Evolutionary conservation across 2,888 invertebrate species (phyloP), one percentile per base, ranked within the genome.

Genomic region (Gymnoscelis rufifasciata): DNA sequence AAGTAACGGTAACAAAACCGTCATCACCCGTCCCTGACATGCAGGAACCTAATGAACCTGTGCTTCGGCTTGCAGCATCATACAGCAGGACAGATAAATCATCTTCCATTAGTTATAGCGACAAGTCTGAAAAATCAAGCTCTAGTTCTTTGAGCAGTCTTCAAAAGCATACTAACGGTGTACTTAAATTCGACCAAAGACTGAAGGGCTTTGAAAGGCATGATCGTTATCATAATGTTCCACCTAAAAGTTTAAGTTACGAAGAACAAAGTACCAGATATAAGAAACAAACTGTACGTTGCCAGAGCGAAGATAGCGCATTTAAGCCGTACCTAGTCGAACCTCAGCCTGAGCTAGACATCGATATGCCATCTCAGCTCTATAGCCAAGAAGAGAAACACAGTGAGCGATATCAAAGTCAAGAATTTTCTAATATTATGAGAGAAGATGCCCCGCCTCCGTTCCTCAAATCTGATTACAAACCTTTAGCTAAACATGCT

Each of bases 381-480:
- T 91, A 91, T 59, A 90, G 90, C 35, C 90, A 90, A 62, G 90
- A 88, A 68, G 91, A 91, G 59, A 91, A 91, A 62, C 83, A 91
- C 30, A 90, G 91, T 12, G 90, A 91, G 64, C 89, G 91, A 1
- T 91, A 91, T 66, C 91, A 91, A 71, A 91, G 91, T 55, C 91
- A 91, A 73, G 91, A 91, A 57, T 91, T 91, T 69, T 88, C 91
- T 0, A 82, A 77, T 47, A 81, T 88, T 12, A 74, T 88, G 44
- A 75, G 81, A 10, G 88, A 88, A 44, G 83, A 86, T 12, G 57
- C 64, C 52, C 69, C 29, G 12, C 50, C 73, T 49, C 83, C 86
- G 45, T 88, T 86, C 53, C 77, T 89, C 38, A 79, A 90, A 33
- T 86, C 89, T 1, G 90, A 90, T 27, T 90, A 88, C 47, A 91